These are phyloP conservation scores for Rhodeus uyekii DNA, from an alignment of 2,797 vertebrate species.

Conservation along the genomic window DNA sequence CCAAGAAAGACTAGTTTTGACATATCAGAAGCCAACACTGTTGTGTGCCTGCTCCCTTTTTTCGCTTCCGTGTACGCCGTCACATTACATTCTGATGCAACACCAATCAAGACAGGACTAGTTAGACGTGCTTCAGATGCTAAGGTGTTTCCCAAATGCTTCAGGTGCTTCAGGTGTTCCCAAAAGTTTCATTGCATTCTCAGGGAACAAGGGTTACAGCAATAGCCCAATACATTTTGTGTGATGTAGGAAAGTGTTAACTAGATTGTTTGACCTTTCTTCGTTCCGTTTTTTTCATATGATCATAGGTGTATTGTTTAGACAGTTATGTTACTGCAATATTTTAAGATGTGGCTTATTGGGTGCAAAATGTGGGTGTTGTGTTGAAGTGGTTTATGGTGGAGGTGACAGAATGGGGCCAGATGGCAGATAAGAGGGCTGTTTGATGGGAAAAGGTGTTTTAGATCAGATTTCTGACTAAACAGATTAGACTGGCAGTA, in stretches of 20 bases:
- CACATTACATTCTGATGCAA: no score
- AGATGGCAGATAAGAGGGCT: slow-evolving; percentile 65
- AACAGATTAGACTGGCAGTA: slow-evolving; percentile 10
- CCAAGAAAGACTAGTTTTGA: no score
- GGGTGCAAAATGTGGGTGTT: slow-evolving; percentile 43
- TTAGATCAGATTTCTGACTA: slow-evolving; percentile 44
- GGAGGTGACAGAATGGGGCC: slow-evolving; percentile 71
- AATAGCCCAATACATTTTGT: no score
- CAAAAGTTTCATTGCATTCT: no score
- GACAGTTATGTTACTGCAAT: not conserved
- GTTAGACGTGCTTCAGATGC: no score
- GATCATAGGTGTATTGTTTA: slow-evolving; percentile 19
- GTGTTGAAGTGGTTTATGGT: slow-evolving; percentile 45
- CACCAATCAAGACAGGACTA: no score
- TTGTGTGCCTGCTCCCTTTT: no score
- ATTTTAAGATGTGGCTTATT: slow-evolving; percentile 41
- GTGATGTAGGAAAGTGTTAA: not conserved
- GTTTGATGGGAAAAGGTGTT: slow-evolving; percentile 52
- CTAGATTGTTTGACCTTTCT: not conserved
- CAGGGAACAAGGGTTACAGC: no score
- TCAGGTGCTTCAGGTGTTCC: no score
- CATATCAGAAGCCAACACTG: no score
- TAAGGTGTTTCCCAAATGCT: no score
- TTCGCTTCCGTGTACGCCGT: no score
- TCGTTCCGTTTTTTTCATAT: not conserved